phyloP scores from a whole-genome alignment of 2,888 invertebrate species.

The Brachynemurus nebulosus region DNA sequence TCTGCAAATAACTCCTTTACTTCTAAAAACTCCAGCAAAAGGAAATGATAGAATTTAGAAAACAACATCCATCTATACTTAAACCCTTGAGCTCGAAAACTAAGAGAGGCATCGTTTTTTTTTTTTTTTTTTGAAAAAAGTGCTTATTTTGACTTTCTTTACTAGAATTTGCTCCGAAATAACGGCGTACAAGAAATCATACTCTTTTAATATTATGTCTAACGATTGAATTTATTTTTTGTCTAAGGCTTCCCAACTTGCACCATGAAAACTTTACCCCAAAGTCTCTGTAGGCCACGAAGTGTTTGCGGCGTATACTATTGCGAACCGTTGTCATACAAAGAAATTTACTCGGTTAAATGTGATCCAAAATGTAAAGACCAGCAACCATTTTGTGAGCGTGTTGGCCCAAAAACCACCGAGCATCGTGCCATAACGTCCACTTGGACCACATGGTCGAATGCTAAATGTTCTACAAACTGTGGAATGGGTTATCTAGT shows the following conservation, averaged over 20 bases:
- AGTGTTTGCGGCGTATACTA: constrained; percentile 29
- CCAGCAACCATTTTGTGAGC: constrained; percentile 30
- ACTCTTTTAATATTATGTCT: no score
- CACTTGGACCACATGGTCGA: constrained; percentile 29
- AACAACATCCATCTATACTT: no score
- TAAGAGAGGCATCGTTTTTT: no score
- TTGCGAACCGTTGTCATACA: constrained; percentile 25
- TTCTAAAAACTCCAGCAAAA: no score
- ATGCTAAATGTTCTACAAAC: constrained; percentile 22
- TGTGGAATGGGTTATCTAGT: constrained; percentile 22
- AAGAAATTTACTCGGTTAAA: constrained; percentile 26
- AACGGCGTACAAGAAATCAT: no score
- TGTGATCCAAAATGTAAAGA: constrained; percentile 28
- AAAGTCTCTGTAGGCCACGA: constrained; percentile 28
- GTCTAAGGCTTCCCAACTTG: constrained; percentile 32
- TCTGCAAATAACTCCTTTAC: no score
- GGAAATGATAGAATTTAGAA: no score
- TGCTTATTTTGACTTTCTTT: no score
- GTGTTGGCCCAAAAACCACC: constrained; percentile 24
- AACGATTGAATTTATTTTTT: no score
- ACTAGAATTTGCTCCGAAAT: no score
- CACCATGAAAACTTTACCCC: constrained; percentile 28
- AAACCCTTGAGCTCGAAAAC: no score
- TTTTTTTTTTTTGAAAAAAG: no score
- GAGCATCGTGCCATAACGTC: constrained; percentile 24